Conservation (phyloP, 2,113 vertebrate genomes). For the Burhinus oedicnemus region DNA sequence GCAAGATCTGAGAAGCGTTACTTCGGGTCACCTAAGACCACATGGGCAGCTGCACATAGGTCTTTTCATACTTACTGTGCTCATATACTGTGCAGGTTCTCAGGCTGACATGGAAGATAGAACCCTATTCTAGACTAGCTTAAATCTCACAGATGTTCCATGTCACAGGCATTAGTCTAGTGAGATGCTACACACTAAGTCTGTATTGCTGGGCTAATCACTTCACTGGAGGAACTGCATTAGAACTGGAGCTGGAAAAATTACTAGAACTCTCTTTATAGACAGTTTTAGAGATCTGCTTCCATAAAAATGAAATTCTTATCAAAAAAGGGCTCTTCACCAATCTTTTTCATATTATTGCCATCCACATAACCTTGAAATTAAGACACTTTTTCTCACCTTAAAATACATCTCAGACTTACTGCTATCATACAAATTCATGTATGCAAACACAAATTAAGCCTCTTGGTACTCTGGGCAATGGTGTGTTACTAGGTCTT, state of each 20-base stretch:
- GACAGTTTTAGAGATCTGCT: not conserved
- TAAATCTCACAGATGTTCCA: not conserved
- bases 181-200: not conserved
- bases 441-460: not conserved
- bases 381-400: not conserved
- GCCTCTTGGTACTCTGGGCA: not conserved
- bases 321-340: not conserved
- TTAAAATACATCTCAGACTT: not conserved
- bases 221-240: not conserved
- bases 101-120: not conserved
- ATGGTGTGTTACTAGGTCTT: not conserved
- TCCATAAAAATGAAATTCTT: not conserved
- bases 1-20: not conserved
- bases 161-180: not conserved
- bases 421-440: not conserved
- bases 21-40: not conserved
- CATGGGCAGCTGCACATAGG: not conserved
- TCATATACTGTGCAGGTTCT: not conserved
- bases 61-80: not conserved
- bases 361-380: not conserved
- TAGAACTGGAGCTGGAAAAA: not conserved
- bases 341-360: not conserved
- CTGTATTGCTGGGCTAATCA: not conserved
- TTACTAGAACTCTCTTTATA: not conserved
- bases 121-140: not conserved